Percentiles rank a stretch among this genome's conserved stretches.
phyloP scores from a whole-genome alignment of 2,888 invertebrate species.

The Chrysolina americana region DNA sequence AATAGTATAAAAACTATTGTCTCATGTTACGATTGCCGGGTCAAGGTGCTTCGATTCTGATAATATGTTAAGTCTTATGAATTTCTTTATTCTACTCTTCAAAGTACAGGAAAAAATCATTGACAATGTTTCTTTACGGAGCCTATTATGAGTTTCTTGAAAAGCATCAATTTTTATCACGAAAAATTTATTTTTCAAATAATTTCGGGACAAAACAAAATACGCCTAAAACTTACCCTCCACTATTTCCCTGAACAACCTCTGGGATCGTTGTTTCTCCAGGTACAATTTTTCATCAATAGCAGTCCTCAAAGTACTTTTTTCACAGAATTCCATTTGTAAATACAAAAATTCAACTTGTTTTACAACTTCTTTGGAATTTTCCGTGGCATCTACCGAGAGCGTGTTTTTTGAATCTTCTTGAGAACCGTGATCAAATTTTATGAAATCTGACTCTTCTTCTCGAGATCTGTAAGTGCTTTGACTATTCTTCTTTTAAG shows the following conservation, averaged over 20 bases:
- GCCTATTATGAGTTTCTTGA: no score
- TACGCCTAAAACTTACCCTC: slow-evolving; percentile 74
- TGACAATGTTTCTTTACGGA: no score
- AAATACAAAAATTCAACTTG: slow-evolving; percentile 81
- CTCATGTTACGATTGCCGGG: no score
- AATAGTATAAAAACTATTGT: no score
- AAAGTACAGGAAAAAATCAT: no score
- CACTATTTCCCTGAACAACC: slow-evolving; percentile 94
- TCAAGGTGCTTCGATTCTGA: no score
- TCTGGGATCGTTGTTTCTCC: slow-evolving; percentile 88
- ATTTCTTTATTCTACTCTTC: no score
- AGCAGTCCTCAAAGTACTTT: slow-evolving; percentile 89
- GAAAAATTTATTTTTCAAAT: no score
- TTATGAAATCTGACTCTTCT: slow-evolving; percentile 73
- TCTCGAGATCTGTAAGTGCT: slow-evolving; percentile 57
- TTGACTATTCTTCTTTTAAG: not conserved
- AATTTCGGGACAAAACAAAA: not conserved
- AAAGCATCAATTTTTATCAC: no score
- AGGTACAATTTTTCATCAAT: slow-evolving; percentile 87
- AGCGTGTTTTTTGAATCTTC: slow-evolving; percentile 44
- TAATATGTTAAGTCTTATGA: no score
- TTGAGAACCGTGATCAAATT: slow-evolving; percentile 72
- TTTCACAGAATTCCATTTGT: slow-evolving; percentile 99
- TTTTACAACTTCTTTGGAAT: slow-evolving; percentile 44
- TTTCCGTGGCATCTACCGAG: slow-evolving; percentile 32